Base-by-base conservation (phyloP, 2,113 vertebrate genomes). In the Oncorhynchus keta region DNA sequence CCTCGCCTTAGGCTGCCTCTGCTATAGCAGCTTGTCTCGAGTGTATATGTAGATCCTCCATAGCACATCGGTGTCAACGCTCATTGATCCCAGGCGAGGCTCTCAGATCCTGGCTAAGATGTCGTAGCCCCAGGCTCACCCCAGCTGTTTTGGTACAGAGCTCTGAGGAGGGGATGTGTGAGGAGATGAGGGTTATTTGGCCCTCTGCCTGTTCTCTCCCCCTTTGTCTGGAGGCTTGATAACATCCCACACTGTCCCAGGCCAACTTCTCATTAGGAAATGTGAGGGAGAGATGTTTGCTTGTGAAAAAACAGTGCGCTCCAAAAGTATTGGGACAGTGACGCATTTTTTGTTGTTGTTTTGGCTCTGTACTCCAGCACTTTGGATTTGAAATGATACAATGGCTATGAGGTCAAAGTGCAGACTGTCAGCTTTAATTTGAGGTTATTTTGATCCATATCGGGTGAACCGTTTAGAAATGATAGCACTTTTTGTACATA, bases 71-170 rank as follows among this genome's bases (percentile, higher is more conserved):
- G 16, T 14, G 32, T 48, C 68, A 70, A 14, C 4, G 35, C 81
- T 84, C 86, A 76, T 79, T 70, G 82, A 77, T 81, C 85, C 80
- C 85, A 80, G 77, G 76, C 32, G 32, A 65, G 84, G 86, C 82
- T 81, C 66, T 87, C 77, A 86, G 82, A 84, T 87, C 81, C 85
- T 59, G 61, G 86, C 84, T 77, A 87, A 84, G 78, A 83, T 84
- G 84, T 85, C 78, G 79, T 78, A 88, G 82, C 84, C 84, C 68
- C 70, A 86, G 86, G 86, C 86, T 86, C 86, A 85, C 79, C 88
- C 75, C 35, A 83, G 72, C 79, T 84, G 76, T 74, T 85, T 73
- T 83, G 79, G 82, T 84, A 83, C 78, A 75, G 77, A 73, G 83
- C 79, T 70, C 79, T 51, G 61, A 75, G 70, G 35, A 9, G 68